Percentiles rank a stretch among this genome's conserved stretches.
These are phyloP conservation scores for Clytia hemisphaerica DNA, from an alignment of 30 jellyfish, hydroid and myxozoan species.

Conservation along the genomic window DNA sequence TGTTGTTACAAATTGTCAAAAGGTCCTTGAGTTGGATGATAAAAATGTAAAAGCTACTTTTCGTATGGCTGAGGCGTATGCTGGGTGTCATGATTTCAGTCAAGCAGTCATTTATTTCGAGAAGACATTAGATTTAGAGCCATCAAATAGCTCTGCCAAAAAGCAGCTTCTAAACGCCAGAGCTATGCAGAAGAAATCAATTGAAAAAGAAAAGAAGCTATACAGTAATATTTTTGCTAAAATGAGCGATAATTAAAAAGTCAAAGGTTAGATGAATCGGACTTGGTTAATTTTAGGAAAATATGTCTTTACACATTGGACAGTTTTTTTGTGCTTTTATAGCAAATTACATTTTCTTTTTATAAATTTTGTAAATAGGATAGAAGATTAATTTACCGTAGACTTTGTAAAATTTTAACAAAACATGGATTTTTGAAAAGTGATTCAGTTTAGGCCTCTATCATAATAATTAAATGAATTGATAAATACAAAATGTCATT, in stretches of 20 bases:
- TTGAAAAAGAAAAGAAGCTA: conserved; percentile 52
- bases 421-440: too few relatives aligned
- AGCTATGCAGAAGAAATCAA: conserved; percentile 28
- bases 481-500: too few relatives aligned
- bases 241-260: not conserved
- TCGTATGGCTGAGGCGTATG: conserved; percentile 50
- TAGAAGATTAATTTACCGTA: too few relatives aligned
- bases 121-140: conserved; percentile 46
- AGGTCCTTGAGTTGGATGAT: conserved; percentile 58
- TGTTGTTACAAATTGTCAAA: conserved; percentile 43
- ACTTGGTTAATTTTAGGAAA: too few relatives aligned
- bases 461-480: too few relatives aligned
- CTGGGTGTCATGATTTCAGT: conserved; percentile 55
- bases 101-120: conserved; percentile 46
- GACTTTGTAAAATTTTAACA: too few relatives aligned
- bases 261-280: too few relatives aligned
- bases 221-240: conserved; percentile 49
- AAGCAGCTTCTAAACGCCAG: conserved; percentile 29
- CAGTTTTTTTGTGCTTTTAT: too few relatives aligned
- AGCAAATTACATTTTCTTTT: too few relatives aligned
- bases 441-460: too few relatives aligned
- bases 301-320: too few relatives aligned
- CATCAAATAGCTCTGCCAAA: conserved; percentile 60
- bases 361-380: too few relatives aligned
- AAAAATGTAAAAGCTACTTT: conserved; percentile 56